Evolutionary conservation across 2,113 vertebrate genomes (phyloP), one percentile per base, ranked within the genome.

Genomic region (Proterorhinus semilunaris): DNA sequence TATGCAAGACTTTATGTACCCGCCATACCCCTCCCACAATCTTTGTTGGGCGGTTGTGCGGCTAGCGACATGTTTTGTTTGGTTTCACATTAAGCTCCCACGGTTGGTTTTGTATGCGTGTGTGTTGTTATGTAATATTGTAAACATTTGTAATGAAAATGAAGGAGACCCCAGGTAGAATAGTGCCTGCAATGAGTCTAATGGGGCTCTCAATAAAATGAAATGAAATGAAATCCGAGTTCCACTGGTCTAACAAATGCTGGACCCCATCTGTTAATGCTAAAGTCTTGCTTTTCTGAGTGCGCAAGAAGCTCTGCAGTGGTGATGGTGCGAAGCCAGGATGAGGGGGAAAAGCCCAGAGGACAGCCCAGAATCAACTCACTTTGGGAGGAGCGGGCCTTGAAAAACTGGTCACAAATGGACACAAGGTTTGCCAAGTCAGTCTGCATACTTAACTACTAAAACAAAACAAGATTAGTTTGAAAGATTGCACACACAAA

Each of bases 321-420:
- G 85, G 82, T 84, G 83, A 75, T 84, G 83, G 75, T 76, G 86
- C 76, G 72, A 81, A 87, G 82, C 82, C 87, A 89, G 86, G 77
- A 88, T 84, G 85, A 55, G 82, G 81, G 81, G 83, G 62, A 5
- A 13, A 48, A 48, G 44, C 58, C 42, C n/a, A 61, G 7, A 42
- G 58, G 58, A 61, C 58, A n/a, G 21, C 55, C 52, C 55, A 58
- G 55, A 7, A 62, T 75, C 71, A 74, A 76, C 74, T 63, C 69
- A 62, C 72, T 75, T 88, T 74, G 68, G 77, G 82, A 78, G 79
- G 66, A 79, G 68, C 82, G 53, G 59, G 59, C 75, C 70, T 79
- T 69, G 74, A 61, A 54, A 82, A 85, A 74, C 68, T 85, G 79
- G 80, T 74, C 55, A 75, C 61, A 78, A 86, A 86, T 47, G 74